Percentiles rank a stretch among this genome's conserved stretches.
Conservation (phyloP, 2,113 vertebrate species). For the Casuarius casuarius region DNA sequence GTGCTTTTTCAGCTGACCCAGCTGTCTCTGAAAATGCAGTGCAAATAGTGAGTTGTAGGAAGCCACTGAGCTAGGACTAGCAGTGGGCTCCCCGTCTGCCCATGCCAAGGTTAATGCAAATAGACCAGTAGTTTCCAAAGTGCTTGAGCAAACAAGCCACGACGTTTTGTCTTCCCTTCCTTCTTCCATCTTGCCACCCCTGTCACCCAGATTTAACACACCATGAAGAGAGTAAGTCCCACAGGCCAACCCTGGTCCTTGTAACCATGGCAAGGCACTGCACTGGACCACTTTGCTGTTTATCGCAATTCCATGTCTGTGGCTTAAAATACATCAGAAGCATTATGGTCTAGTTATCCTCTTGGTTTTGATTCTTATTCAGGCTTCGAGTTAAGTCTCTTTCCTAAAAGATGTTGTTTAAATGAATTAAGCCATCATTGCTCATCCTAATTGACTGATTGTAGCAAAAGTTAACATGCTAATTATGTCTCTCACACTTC, state of each 20-base stretch:
- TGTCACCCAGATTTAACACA: not conserved
- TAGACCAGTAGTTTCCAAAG: not conserved
- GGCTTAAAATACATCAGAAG: not conserved
- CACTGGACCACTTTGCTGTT: rapidly evolving
- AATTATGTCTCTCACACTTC: not conserved
- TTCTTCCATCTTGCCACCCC: not conserved
- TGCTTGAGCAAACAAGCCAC: not conserved
- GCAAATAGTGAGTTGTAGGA: not conserved
- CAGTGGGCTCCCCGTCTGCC: not conserved
- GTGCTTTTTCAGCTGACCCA: not conserved
- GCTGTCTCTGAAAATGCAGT: not conserved
- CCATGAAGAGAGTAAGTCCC: not conserved
- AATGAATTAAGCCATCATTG: not conserved
- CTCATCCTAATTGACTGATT: not conserved
- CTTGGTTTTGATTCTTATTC: not conserved
- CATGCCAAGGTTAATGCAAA: not conserved
- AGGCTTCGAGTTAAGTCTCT: not conserved
- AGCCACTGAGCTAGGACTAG: not conserved
- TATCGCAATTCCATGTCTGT: not conserved
- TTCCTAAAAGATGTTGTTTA: not conserved
- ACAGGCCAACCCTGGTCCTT: not conserved
- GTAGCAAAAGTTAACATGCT: not conserved
- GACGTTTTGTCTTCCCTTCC: not conserved
- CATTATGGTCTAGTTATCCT: not conserved
- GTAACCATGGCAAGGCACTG: not conserved